Percentiles rank a stretch among this genome's conserved stretches.
Conservation (phyloP, 2,888 invertebrate genomes). For the Polyommatus icarus region DNA sequence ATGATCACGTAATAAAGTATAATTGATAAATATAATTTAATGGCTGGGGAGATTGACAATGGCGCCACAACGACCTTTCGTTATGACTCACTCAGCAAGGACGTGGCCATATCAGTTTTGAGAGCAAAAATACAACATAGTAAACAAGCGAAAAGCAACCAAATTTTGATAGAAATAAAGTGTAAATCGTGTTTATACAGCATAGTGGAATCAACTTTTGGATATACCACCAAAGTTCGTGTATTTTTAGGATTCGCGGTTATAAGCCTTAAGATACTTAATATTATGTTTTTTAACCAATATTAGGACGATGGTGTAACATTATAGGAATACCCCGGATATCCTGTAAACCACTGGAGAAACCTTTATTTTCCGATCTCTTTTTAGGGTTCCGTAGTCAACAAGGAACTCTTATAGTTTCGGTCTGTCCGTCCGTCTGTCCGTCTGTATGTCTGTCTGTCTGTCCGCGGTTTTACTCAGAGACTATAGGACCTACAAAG, state of each 20-base stretch:
- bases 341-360: neutral
- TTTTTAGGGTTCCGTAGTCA: too few species aligned
- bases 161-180: neutral
- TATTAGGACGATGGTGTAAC: neutral
- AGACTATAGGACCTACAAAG: too few species aligned
- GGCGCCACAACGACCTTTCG: constrained; percentile 27
- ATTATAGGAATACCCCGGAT: neutral
- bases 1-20: neutral
- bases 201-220: neutral
- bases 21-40: constrained; percentile 17
- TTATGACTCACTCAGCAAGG: constrained; percentile 31
- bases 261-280: neutral
- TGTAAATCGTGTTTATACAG: neutral
- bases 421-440: too few species aligned
- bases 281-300: neutral
- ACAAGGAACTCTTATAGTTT: too few species aligned
- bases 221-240: neutral
- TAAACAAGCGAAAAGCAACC: neutral
- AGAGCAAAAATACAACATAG: constrained; percentile 11
- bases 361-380: neutral
- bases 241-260: neutral
- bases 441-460: too few species aligned
- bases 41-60: neutral
- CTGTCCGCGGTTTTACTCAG: too few species aligned
- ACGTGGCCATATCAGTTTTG: constrained; percentile 26